Base-by-base conservation (phyloP, 2,888 invertebrate genomes). In the Dinocampus coccinellae region DNA sequence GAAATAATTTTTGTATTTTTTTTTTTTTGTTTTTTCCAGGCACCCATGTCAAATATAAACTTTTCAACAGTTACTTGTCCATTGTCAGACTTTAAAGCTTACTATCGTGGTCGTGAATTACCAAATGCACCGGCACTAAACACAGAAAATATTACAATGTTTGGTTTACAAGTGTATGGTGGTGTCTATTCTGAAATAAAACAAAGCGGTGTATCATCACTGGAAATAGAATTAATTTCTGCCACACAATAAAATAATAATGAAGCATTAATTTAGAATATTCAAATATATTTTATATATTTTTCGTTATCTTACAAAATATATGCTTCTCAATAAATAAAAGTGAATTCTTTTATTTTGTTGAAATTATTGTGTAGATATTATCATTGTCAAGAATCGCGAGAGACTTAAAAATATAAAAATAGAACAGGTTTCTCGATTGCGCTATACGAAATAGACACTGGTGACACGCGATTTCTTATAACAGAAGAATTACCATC, bases 161-260 rank as follows among this genome's bases (percentile, higher is more conserved):
- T 92, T 74, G 92, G 92, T 6, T 84, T 92, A 55, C 92, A 92
- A 87, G 89, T 92, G 80, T 91, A 90, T 78, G 92, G 92, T 22
- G 92, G 92, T 13, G 92, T 92, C 73, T 92, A 92, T 81, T 88
- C 89, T 76, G 89, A 90, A 7, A 84, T 90, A 20, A 92, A 92
- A 82, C 92, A 92, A 80, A 89, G 88, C 79, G 92, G 92, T 0
- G 90, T 91, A 9, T 91, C 91, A 1, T 89, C 92, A 57, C 88
- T 92, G 76, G 92, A 92, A 86, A 89, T 92, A 42, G 91, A 92
- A 80, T 90, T 89, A 88, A 90, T 92, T 78, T 88, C 84, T 83
- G 90, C 90, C 20, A 65, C 39, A 29, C 22, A 29, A 9, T 42
- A 47, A 55, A 55, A 42, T n/a, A 42, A n/a, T 1, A 13, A 42